Evolutionary conservation across 2,113 vertebrate species (phyloP).

Genomic region (Cinclus mexicanus): DNA sequence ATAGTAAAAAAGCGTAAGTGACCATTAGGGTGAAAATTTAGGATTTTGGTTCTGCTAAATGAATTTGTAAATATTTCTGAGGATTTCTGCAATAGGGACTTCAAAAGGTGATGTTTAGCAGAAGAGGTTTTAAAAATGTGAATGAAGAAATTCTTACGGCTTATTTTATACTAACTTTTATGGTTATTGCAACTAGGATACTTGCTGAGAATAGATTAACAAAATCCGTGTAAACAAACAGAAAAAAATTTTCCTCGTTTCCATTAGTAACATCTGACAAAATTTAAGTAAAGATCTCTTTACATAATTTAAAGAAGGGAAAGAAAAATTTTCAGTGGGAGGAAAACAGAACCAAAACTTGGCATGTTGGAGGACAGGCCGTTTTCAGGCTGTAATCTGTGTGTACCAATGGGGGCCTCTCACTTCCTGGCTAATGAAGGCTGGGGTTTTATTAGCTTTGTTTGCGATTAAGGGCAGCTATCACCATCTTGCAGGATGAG

Average conservation of each 20-base stretch:
- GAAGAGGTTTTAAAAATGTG: neutral
- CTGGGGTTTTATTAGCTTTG: constrained; percentile 77
- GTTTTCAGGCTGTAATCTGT: constrained; percentile 75
- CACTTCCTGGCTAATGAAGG: constrained; percentile 78
- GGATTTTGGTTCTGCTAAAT: neutral
- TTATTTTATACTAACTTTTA: constrained; percentile 4
- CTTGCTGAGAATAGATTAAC: neutral
- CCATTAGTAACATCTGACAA: neutral
- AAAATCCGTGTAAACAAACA: neutral
- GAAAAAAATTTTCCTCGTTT: neutral
- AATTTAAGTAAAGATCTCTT: neutral
- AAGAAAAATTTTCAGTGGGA: neutral
- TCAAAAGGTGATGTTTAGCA: neutral
- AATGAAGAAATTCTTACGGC: neutral
- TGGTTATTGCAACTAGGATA: neutral
- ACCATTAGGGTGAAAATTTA: neutral
- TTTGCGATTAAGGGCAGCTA: constrained; percentile 77
- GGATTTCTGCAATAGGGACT: neutral
- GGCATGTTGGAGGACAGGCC: constrained; percentile 68
- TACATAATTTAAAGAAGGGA: constrained; percentile 21
- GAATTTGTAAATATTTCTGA: constrained; percentile 27
- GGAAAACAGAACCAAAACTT: constrained; percentile 75
- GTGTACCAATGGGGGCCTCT: constrained; percentile 70
- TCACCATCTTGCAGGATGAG: constrained; percentile 80
- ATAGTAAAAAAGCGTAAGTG: neutral